A percentile compares a stretch with the other conserved stretches of the same genome.
Conservation (phyloP, 2,113 vertebrate species). For the Poeciliopsis retropinna region DNA sequence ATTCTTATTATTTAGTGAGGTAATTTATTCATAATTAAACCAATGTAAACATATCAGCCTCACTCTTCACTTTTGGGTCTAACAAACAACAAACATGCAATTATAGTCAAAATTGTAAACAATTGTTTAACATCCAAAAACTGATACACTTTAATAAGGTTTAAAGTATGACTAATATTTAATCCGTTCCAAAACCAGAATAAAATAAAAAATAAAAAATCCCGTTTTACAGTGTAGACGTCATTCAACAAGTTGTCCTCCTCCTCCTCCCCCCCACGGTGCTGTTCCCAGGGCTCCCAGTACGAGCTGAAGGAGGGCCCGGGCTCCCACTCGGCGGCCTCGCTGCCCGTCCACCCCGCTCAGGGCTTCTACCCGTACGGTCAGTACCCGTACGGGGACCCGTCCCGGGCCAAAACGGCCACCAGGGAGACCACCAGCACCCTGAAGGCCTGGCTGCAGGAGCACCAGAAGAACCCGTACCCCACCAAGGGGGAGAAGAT, state of each 20-base stretch:
- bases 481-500: slow-evolving; percentile 98
- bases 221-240: not conserved
- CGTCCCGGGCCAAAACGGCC: slow-evolving; percentile 93
- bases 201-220: not conserved
- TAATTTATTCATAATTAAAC: not conserved
- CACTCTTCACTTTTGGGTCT: not conserved
- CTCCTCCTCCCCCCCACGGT: slow-evolving; percentile 37
- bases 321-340: slow-evolving; percentile 88
- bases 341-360: slow-evolving; percentile 91
- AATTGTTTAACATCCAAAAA: not conserved
- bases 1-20: not conserved
- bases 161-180: not conserved
- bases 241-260: slow-evolving; percentile 58
- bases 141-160: not conserved
- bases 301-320: slow-evolving; percentile 97
- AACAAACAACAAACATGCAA: not conserved
- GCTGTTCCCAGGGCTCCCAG: slow-evolving; percentile 88
- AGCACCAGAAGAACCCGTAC: slow-evolving; percentile 98
- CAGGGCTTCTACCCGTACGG: slow-evolving; percentile 96
- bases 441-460: slow-evolving; percentile 97
- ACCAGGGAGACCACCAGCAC: slow-evolving; percentile 97
- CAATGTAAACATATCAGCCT: not conserved
- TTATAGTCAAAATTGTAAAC: not conserved
- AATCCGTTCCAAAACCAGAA: not conserved
- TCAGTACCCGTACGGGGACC: slow-evolving; percentile 97